Conservation (phyloP, 1,140 invertebrate species). For the Lordiphosa mommai region DNA sequence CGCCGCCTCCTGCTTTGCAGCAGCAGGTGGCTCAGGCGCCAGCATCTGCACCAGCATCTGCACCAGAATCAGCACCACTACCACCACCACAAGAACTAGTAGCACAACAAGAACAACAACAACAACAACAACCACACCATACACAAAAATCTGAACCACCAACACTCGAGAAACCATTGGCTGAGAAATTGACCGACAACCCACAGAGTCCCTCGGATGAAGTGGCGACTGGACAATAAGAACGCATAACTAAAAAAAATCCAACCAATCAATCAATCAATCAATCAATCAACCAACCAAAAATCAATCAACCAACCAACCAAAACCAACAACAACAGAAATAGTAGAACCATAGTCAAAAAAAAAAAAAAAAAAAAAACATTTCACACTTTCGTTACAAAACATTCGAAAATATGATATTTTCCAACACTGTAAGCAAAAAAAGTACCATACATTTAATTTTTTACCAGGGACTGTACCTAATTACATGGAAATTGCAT, state of each 20-base stretch:
- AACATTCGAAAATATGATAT: slow-evolving; percentile 39
- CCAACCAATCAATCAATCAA: slow-evolving; percentile 24
- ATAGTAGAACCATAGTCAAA: slow-evolving; percentile 37
- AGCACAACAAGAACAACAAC: slow-evolving; percentile 40
- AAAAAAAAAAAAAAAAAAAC: slow-evolving; percentile 32
- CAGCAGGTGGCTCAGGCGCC: slow-evolving; percentile 38
- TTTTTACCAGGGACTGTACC: too few species aligned
- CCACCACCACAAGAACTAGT: slow-evolving; percentile 31
- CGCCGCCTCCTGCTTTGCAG: slow-evolving; percentile 54
- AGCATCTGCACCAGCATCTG: slow-evolving; percentile 44
- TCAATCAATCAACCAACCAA: slow-evolving; percentile 24
- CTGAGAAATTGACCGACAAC: slow-evolving; percentile 64
- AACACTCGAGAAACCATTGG: slow-evolving; percentile 75
- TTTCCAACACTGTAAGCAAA: slow-evolving; percentile 69
- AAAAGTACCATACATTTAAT: neutral
- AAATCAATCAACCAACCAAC: slow-evolving; percentile 35
- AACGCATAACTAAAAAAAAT: slow-evolving; percentile 28
- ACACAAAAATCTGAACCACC: slow-evolving; percentile 67
- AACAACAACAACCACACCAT: slow-evolving; percentile 50
- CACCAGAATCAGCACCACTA: slow-evolving; percentile 36
- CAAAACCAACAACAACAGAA: slow-evolving; percentile 35
- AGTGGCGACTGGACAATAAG: slow-evolving; percentile 66
- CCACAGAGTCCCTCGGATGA: slow-evolving; percentile 67
- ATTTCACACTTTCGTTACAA: slow-evolving; percentile 53
- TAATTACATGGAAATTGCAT: too few species aligned